Percentiles rank a stretch among this genome's conserved stretches.
Conservation (phyloP, 2,113 vertebrate genomes). For the Sceloporus undulatus region DNA sequence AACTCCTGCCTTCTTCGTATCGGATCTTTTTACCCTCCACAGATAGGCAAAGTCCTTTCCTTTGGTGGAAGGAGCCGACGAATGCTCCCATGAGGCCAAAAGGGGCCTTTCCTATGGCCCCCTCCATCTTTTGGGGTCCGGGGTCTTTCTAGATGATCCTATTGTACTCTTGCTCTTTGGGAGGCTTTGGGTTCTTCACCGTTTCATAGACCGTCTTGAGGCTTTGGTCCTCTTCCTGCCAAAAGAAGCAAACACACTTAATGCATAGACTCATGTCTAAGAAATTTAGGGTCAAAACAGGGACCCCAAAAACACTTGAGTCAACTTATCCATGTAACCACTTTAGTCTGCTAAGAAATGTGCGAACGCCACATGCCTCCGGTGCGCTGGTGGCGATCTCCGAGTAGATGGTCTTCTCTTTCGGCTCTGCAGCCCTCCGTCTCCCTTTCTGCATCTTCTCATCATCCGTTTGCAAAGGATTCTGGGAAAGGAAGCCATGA, state of each 20-base stretch:
- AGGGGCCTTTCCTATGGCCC: not conserved
- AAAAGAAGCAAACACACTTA: not conserved
- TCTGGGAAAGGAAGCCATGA: not conserved
- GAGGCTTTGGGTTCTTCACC: not conserved
- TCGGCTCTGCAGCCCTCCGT: not conserved
- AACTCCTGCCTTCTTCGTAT: no score
- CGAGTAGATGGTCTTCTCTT: not conserved
- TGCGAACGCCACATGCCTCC: not conserved
- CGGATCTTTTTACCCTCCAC: no score
- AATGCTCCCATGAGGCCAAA: no score
- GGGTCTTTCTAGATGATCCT: not conserved
- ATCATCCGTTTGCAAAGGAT: not conserved
- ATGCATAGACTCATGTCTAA: no score
- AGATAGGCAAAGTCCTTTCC: no score
- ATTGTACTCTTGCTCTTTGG: not conserved
- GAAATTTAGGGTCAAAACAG: no score
- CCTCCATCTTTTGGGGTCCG: no score
- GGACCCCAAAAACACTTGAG: no score
- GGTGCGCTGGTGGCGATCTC: not conserved
- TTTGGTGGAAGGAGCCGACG: no score
- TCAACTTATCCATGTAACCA: no score
- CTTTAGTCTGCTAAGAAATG: not conserved
- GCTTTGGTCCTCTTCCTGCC: not conserved
- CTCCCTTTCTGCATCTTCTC: not conserved
- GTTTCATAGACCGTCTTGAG: slow-evolving; percentile 14